A percentile compares a stretch with the other conserved stretches of the same genome.
phyloP scores from a whole-genome alignment of 1,140 invertebrate genomes.

The Sarcophaga bullata region DNA sequence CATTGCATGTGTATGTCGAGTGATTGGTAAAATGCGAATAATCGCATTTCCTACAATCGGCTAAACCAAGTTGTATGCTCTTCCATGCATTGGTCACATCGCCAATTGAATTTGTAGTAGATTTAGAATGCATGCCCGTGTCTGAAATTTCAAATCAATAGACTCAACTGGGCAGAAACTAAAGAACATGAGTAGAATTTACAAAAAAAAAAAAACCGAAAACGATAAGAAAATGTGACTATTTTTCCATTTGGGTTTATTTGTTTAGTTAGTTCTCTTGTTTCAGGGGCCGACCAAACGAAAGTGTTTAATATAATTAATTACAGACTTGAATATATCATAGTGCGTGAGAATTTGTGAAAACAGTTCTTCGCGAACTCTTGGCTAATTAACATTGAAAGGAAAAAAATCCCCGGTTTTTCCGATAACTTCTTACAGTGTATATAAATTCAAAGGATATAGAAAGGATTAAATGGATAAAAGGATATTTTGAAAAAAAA shows the following conservation, averaged over 20 bases:
- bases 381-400: constrained; percentile 54
- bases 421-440: not conserved
- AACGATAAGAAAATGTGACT: not conserved
- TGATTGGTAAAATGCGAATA: not conserved
- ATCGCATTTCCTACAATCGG: not conserved
- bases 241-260: no score
- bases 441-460: not conserved
- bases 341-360: constrained; percentile 44
- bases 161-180: not conserved
- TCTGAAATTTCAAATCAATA: not conserved
- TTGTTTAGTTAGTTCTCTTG: no score
- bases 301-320: constrained; percentile 62
- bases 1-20: no score
- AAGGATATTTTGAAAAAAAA: constrained; percentile 7
- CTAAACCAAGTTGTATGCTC: not conserved
- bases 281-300: not conserved
- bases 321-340: constrained; percentile 54
- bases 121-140: not conserved
- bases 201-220: no score
- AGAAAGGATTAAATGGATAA: not conserved
- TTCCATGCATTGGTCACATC: not conserved
- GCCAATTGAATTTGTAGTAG: not conserved
- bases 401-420: constrained; percentile 32
- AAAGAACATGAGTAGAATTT: not conserved
- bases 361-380: constrained; percentile 57